These are phyloP conservation scores for Trichonephila clavata DNA, from an alignment of 1,140 invertebrate species.

Conservation along the genomic window DNA sequence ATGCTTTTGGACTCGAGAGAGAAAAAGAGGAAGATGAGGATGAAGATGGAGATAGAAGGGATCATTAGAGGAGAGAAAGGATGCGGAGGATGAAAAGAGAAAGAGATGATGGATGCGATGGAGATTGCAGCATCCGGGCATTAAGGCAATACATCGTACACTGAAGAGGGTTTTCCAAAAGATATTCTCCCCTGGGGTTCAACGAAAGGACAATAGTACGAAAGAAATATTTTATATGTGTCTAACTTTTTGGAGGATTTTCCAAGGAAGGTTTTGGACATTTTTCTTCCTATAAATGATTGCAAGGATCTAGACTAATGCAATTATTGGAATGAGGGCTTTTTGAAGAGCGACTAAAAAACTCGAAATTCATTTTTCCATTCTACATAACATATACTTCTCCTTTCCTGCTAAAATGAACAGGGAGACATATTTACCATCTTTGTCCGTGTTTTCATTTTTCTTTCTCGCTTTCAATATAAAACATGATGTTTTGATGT, in stretches of 20 bases:
- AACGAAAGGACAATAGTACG: constrained; percentile 58
- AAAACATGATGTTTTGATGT: background rate
- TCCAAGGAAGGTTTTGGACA: background rate
- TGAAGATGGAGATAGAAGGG: constrained; percentile 74
- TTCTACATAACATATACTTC: background rate
- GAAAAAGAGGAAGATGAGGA: constrained; percentile 61
- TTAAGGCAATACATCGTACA: constrained; percentile 66
- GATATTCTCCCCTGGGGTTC: constrained; percentile 52
- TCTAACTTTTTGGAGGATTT: constrained; percentile 47
- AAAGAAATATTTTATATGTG: constrained; percentile 66
- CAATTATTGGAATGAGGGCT: constrained; percentile 31
- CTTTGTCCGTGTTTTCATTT: background rate
- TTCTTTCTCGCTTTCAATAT: background rate
- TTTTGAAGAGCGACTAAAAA: background rate
- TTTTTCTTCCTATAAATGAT: constrained; percentile 44
- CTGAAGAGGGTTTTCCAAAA: constrained; percentile 60
- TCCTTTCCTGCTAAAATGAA: background rate
- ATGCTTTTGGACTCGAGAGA: constrained; percentile 47
- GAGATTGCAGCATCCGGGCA: constrained; percentile 74
- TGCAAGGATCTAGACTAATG: constrained; percentile 7
- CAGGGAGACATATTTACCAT: background rate
- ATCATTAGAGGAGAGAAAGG: constrained; percentile 75
- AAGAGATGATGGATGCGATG: constrained; percentile 72
- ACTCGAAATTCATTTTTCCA: constrained; percentile 6
- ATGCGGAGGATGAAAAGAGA: constrained; percentile 74